Evolutionary conservation across 2,113 vertebrate genomes (phyloP), one percentile per base, ranked within the genome.

Genomic region (Nyctereutes procyonoides): DNA sequence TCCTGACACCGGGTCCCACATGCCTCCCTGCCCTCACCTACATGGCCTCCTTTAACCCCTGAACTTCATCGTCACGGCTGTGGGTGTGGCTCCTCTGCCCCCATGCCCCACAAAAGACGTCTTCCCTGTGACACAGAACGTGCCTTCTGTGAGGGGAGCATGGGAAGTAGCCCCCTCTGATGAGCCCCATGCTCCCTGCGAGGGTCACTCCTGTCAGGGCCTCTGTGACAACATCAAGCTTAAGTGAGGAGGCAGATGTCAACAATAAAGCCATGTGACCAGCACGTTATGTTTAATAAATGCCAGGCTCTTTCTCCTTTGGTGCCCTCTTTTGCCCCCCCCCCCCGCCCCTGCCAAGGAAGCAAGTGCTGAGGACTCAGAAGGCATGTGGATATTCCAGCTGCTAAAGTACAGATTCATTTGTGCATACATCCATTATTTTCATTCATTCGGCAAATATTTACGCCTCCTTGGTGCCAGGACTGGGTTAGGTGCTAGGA

Each of bases 401-500:
- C 67, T 77, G 60, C 62, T 35, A 86, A 79, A 77, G 26, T 82
- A 32, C 35, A 94, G 28, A n/a, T 89, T 89, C 35, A n/a, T 79
- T 51, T 88, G 19, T 85, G 2, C 80, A 7, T 56, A 22, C 43
- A 22, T n/a, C 9, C 32, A 55, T 88, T 76, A 26, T 90, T 82
- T 67, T 96, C 28, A n/a, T 94, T 85, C 69, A n/a, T 73, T 91
- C 43, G 81, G 8, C 69, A 90, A 22, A 74, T 89, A 79, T 43
- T 94, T 89, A 55, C 86, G 3, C 11, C 53, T 89, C 48, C 73
- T 67, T 88, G 86, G 48, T 81, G 58, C 80, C 58, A 77, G 69
- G 32, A n/a, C 30, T 67, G 28, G 30, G 20, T 65, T 90, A 67
- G 71, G 19, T 93, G 56, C 88, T 85, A 8, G 30, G 73, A 56